A percentile compares a stretch with the other conserved stretches of the same genome.
Conservation (phyloP, 2,113 vertebrate species). For the Scatophagus argus region DNA sequence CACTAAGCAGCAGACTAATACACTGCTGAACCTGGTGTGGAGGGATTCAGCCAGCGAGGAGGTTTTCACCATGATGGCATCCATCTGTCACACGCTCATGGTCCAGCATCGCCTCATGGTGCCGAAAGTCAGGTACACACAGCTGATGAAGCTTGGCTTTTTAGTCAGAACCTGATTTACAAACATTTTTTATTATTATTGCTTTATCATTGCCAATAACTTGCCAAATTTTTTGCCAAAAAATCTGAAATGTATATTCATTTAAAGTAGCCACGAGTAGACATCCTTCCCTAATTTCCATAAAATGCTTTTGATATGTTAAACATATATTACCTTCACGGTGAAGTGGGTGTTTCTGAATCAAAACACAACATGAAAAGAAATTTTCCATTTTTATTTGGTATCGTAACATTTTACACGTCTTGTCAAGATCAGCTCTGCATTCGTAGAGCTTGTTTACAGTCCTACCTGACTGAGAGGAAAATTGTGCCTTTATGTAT, state of each 20-base stretch:
- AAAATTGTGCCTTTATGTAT: constrained; percentile 64
- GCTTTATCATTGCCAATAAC: neutral
- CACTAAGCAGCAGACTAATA: constrained; percentile 95
- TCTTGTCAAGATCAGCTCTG: constrained; percentile 4
- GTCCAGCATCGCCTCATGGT: constrained; percentile 98
- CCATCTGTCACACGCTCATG: constrained; percentile 97
- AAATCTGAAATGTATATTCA: neutral
- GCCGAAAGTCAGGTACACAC: constrained; percentile 92
- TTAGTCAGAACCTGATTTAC: neutral
- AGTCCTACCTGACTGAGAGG: constrained; percentile 48
- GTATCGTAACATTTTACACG: constrained; percentile 33
- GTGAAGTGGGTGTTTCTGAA: neutral
- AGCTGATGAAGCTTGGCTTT: neutral
- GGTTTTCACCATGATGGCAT: constrained; percentile 91
- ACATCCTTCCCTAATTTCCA: neutral
- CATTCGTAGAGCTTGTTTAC: constrained; percentile 43
- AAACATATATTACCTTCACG: neutral
- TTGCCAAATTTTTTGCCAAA: too few species aligned
- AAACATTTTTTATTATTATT: neutral
- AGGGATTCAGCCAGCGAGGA: constrained; percentile 96
- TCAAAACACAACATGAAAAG: constrained; percentile 1
- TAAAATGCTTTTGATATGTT: too few species aligned
- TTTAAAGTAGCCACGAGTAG: neutral
- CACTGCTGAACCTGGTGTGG: constrained; percentile 95
- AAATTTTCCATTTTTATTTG: constrained; percentile 31